Conservation (phyloP, 2,113 vertebrate species). For the Gasterosteus aculeatus region DNA sequence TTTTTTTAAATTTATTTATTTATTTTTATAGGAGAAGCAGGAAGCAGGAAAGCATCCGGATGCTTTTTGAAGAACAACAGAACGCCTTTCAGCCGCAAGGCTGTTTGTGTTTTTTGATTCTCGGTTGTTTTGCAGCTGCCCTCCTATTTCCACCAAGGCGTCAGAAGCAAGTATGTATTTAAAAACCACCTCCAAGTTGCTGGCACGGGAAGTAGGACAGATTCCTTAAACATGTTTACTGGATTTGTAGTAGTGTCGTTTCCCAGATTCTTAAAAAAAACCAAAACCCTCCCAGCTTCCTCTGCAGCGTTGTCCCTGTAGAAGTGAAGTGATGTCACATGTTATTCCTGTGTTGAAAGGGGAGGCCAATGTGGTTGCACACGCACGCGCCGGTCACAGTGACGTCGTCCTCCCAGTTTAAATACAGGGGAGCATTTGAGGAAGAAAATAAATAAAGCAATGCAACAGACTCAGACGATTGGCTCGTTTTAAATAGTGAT, state of each 20-base stretch:
- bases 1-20: not conserved
- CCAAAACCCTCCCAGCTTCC: not conserved
- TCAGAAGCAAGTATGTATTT: constrained; percentile 38
- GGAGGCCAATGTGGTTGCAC: constrained; percentile 54
- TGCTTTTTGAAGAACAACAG: constrained; percentile 40
- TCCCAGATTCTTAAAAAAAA: not conserved
- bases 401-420: constrained; percentile 60
- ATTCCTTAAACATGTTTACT: not conserved
- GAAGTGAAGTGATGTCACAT: constrained; percentile 74
- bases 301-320: constrained; percentile 13
- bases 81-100: not conserved
- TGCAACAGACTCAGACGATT: not conserved
- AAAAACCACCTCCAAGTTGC: not conserved
- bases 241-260: not conserved
- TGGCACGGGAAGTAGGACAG: not conserved
- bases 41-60: constrained; percentile 65
- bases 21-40: constrained; percentile 40
- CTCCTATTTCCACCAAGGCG: constrained; percentile 48
- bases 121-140: constrained; percentile 37
- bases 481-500: constrained; percentile 24
- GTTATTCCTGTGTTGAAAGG: constrained; percentile 63
- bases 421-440: constrained; percentile 59
- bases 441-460: constrained; percentile 41
- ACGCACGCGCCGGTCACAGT: constrained; percentile 33
- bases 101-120: constrained; percentile 24